phyloP scores from a whole-genome alignment of 2,113 vertebrate genomes.

The Uropsilus gracilis region DNA sequence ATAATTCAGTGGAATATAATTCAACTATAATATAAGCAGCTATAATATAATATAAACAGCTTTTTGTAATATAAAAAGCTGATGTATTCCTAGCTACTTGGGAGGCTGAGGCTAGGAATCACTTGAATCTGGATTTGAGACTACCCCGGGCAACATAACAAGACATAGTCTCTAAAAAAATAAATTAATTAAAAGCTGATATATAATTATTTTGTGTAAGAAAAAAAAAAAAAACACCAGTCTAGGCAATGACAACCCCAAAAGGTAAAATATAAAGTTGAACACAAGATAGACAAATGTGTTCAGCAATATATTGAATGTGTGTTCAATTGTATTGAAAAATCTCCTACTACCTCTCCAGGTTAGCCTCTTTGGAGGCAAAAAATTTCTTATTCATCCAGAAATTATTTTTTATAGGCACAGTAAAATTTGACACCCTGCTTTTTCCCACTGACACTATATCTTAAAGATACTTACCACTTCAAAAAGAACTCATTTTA shows the following conservation, averaged over 20 bases:
- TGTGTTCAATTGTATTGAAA: neutral
- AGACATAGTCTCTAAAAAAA: too few relatives aligned
- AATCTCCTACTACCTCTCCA: neutral
- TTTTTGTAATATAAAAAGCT: too few relatives aligned
- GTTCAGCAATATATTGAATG: neutral
- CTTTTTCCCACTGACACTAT: neutral
- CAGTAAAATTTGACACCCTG: neutral
- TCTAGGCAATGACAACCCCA: neutral
- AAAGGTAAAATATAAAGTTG: slow-evolving; percentile 18
- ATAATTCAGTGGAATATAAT: neutral
- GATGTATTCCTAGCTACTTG: too few relatives aligned
- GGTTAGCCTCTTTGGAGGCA: neutral
- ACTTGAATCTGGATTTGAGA: too few relatives aligned
- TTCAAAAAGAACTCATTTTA: slow-evolving; percentile 26
- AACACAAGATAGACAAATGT: slow-evolving; percentile 3
- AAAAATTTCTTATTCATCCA: slow-evolving; percentile 20
- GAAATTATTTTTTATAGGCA: slow-evolving; percentile 29
- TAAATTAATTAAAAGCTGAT: neutral
- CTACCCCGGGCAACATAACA: too few relatives aligned
- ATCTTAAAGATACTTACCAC: slow-evolving; percentile 5
- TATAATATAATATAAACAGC: too few relatives aligned
- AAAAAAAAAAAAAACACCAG: neutral
- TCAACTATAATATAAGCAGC: too few relatives aligned
- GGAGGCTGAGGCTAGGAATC: too few relatives aligned
- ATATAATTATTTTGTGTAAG: neutral